Evolutionary conservation across 2,797 vertebrate genomes (phyloP).

Genomic region (Halcyon leucocephala): DNA sequence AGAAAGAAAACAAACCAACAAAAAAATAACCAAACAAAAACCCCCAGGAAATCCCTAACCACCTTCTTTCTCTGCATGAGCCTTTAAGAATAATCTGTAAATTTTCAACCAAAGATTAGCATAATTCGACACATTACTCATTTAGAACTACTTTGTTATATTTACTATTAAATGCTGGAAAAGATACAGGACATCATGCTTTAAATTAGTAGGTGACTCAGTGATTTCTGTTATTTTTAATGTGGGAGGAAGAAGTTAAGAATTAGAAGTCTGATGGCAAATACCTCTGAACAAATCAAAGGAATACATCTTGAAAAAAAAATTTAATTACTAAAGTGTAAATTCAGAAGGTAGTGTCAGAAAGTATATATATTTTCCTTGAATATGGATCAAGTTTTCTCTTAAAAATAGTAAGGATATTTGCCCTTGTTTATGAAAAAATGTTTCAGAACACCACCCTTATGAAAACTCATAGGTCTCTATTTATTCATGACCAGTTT

Average conservation of each 20-base stretch:
- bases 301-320: neutral
- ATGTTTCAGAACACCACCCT: neutral
- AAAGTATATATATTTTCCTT: neutral
- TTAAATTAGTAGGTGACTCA: neutral
- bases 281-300: neutral
- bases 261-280: neutral
- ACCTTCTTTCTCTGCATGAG: rapidly evolving
- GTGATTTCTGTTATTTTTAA: neutral
- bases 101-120: neutral
- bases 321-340: neutral
- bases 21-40: no score
- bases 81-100: neutral
- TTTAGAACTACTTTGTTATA: neutral
- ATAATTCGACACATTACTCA: neutral
- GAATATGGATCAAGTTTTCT: neutral
- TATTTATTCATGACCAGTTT: neutral
- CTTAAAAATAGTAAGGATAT: neutral
- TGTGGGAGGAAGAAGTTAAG: neutral
- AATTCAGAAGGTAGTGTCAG: neutral
- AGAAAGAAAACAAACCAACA: neutral
- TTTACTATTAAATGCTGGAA: neutral
- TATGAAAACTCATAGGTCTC: neutral
- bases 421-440: neutral
- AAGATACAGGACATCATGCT: neutral
- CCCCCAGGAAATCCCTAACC: neutral